Evolutionary conservation across 2,797 vertebrate species (phyloP), one percentile per base, ranked within the genome.

Genomic region (Poeciliopsis turneri): DNA sequence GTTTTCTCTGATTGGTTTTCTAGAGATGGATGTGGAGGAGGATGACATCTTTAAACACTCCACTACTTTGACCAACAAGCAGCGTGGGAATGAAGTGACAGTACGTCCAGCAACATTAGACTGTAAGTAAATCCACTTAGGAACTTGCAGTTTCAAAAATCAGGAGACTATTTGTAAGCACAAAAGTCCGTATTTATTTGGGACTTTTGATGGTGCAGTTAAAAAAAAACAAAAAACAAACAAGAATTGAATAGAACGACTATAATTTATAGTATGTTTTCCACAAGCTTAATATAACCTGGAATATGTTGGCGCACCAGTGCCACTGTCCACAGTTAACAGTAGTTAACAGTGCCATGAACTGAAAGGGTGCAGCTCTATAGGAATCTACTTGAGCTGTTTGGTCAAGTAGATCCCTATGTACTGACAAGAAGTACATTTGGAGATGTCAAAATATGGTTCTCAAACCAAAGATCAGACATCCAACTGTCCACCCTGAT

Each of bases 61-160:
- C 0, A 97, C 97, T n/a, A 97, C 97, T 0, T 92, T 99, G 87
- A 99, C 98, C 2, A 99, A 99, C 94, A 95, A 97, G 76, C 98
- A 99, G 83, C 93, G 98, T 20, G 98, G 98, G 76, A 99, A 99
- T 1, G 97, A 98, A 90, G 92, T 97, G 16, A 98, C 97, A 0
- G 96, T 96, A 0, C 95, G 96, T 10, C 98, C 98, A 0, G 98
- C 98, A 33, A 98, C 97, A 0, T 90, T 99, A 84, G 98, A 99
- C 90, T 95, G 98, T 99, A 92, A 97, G 97, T 87, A 30, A 69
- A n/a, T 6, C 13, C 39, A 69, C 36, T 41, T 66, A 41, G 25
- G 15, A n/a, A 25, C 39, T 25, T 41, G 64, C 2, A 10, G 33
- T 39, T 66, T 10, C 18, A 39, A 41, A 68, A 64, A 18, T 18